Evolutionary conservation across 2,113 vertebrate genomes (phyloP), one percentile per base, ranked within the genome.

Genomic region (Calyptomena viridis): DNA sequence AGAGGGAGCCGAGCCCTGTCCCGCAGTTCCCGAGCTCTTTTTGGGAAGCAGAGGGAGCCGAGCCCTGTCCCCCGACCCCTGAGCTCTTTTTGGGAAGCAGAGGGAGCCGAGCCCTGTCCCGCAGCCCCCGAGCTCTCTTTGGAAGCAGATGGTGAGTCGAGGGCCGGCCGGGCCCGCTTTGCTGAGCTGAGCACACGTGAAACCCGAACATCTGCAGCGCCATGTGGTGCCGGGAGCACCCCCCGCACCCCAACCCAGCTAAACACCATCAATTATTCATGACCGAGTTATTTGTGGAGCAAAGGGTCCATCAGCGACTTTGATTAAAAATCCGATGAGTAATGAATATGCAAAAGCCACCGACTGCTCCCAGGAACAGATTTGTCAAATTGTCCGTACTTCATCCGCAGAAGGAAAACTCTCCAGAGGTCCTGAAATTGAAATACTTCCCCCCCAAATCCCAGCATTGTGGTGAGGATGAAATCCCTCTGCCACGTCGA

Each of bases 181-280:
- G 98, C 98, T 98, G 98, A 98, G 98, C 98, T 96, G 95, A 87
- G 98, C 98, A 98, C 98, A 98, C 93, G 98, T 77, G 97, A 97
- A 97, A 95, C 97, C 94, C 90, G 84, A 99, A 99, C 99, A 99
- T 99, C 99, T 99, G 99, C 98, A 98, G 96, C 79, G 88, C 98
- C 98, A 98, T 98, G 98, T 99, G 98, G 98, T 95, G 64, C 42
- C 64, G n/a, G 64, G 31, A 47, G 64, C 64, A 24, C 64, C 44
- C 64, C 62, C 64, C 33, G 33, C 53, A 58, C 5, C 72, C 67
- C 67, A 37, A 50, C 67, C 42, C 73, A 49, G 35, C 56, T 52
- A 16, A 13, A 30, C 9, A 15, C 97, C 97, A 98, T 98, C 97
- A 98, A 99, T 99, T 98, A 99, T 98, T 98, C 98, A 98, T 97